Conservation (phyloP, 1,140 invertebrate genomes). For the Neoseiulus cucumeris region DNA sequence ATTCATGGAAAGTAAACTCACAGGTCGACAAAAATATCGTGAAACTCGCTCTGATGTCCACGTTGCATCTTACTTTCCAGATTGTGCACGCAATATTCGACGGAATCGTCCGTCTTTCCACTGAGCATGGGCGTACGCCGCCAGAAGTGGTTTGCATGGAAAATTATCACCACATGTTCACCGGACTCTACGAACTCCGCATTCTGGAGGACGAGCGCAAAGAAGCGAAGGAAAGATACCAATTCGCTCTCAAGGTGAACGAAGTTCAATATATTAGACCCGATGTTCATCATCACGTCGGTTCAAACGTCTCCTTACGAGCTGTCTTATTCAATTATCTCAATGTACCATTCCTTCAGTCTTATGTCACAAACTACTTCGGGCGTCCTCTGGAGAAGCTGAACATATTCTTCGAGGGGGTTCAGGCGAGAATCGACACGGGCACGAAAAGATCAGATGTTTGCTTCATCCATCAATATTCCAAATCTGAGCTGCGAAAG, state of each 20-base stretch:
- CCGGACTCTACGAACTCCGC: conserved; percentile 66
- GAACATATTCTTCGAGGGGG: conserved; percentile 90
- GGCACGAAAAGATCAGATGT: conserved; percentile 94
- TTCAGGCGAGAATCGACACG: conserved; percentile 64
- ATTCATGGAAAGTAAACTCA: too few species aligned
- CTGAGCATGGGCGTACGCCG: conserved; percentile 78
- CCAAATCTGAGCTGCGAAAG: conserved; percentile 84
- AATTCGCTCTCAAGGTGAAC: conserved; percentile 48
- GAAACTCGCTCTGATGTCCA: too few species aligned
- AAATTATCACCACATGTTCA: conserved; percentile 89
- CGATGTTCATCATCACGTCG: neutral
- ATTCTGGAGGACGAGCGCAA: conserved; percentile 72
- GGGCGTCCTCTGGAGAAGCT: conserved; percentile 84
- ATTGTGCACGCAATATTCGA: conserved; percentile 59
- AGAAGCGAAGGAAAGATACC: conserved; percentile 75
- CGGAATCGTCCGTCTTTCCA: conserved; percentile 52
- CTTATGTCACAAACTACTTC: conserved; percentile 84
- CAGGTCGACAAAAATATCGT: too few species aligned
- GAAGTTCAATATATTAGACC: neutral
- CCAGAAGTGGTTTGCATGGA: conserved; percentile 87
- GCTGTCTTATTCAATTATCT: neutral
- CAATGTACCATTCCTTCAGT: conserved; percentile 22
- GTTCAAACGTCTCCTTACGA: neutral
- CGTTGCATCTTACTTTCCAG: neutral
- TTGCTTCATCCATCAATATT: conserved; percentile 90